A percentile compares a stretch with the other conserved stretches of the same genome.
Conservation (phyloP, 2,888 invertebrate genomes). For the Morinoia aosen region DNA sequence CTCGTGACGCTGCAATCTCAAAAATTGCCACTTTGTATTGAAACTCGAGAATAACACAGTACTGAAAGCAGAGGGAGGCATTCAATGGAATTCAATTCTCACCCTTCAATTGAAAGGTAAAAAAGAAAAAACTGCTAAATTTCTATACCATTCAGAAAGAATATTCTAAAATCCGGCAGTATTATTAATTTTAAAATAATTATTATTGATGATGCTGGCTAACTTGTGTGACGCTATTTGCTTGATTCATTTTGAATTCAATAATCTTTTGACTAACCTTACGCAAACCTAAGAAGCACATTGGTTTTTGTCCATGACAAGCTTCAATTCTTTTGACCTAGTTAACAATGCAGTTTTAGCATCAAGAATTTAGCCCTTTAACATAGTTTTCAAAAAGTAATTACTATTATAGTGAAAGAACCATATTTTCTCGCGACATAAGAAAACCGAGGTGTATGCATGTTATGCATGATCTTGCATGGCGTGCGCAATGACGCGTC, state of each 20-base stretch:
- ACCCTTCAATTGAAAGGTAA: not conserved
- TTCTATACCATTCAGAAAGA: not conserved
- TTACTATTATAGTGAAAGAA: too few relatives aligned
- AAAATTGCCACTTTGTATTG: not conserved
- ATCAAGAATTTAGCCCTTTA: not conserved
- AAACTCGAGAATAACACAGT: not conserved
- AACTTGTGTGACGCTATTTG: not conserved
- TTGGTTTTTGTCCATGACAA: not conserved
- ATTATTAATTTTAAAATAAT: not conserved
- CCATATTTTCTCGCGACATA: too few relatives aligned
- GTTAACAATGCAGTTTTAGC: too few relatives aligned
- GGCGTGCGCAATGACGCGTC: not conserved
- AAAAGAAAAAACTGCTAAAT: not conserved
- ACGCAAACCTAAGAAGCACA: not conserved
- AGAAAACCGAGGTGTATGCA: not conserved
- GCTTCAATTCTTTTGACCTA: too few relatives aligned
- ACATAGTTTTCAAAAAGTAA: not conserved
- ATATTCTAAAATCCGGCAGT: not conserved
- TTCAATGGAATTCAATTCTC: not conserved
- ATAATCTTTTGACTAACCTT: not conserved
- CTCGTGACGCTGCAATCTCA: not conserved
- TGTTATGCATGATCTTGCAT: not conserved
- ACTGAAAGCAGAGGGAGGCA: not conserved
- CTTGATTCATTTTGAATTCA: not conserved
- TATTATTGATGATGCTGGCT: not conserved